A percentile compares a stretch with the other conserved stretches of the same genome.
phyloP scores from a whole-genome alignment of 2,113 vertebrate genomes.

The Bambusicola thoracicus region DNA sequence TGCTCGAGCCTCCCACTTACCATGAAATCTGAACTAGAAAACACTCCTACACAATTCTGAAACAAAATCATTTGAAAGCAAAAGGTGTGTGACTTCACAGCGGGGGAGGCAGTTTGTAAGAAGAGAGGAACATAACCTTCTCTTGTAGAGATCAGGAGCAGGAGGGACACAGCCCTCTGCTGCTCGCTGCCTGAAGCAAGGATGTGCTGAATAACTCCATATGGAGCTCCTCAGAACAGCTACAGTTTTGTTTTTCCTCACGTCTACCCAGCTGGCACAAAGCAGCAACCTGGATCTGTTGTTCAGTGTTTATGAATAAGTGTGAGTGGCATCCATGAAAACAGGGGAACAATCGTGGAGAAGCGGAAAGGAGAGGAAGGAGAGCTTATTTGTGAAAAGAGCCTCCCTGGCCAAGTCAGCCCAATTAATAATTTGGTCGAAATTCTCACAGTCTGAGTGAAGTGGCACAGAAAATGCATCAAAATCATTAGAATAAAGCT shows the following conservation, averaged over 20 bases:
- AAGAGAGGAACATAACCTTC: not conserved
- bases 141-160: not conserved
- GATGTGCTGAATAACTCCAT: not conserved
- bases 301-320: accelerated
- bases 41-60: not conserved
- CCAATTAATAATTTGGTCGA: not conserved
- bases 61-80: not conserved
- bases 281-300: not conserved
- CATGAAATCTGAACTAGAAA: not conserved
- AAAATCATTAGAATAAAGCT: conserved; percentile 4
- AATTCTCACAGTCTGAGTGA: not conserved
- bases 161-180: not conserved
- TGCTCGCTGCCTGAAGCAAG: not conserved
- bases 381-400: not conserved
- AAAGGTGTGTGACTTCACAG: not conserved
- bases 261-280: not conserved
- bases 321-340: not conserved
- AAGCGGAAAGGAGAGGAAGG: not conserved
- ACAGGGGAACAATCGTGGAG: accelerated
- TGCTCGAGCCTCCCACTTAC: accelerated
- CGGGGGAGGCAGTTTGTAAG: not conserved
- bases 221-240: not conserved
- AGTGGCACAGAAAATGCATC: not conserved
- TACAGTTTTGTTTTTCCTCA: not conserved
- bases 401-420: not conserved